A percentile compares a stretch with the other conserved stretches of the same genome.
These are phyloP conservation scores for Acleris holmiana DNA, from an alignment of 2,888 invertebrate genomes.

Conservation along the genomic window DNA sequence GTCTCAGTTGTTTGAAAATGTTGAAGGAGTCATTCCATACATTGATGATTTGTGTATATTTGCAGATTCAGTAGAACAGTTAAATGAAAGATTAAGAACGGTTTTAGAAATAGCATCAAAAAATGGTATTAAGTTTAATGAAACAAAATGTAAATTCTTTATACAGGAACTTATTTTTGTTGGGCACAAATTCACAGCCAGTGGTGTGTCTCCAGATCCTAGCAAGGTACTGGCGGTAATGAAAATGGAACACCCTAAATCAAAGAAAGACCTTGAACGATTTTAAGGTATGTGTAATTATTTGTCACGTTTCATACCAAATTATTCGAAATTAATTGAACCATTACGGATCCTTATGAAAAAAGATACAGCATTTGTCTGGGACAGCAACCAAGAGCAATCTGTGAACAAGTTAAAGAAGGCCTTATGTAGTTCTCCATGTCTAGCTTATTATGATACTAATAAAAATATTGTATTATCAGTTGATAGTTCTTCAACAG, in stretches of 20 bases:
- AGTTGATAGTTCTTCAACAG: constrained; percentile 29
- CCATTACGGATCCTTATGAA: constrained; percentile 28
- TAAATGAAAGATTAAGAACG: constrained; percentile 12
- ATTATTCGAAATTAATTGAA: constrained; percentile 30
- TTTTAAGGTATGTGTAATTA: constrained; percentile 39
- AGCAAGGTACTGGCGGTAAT: constrained; percentile 30
- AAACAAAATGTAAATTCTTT: constrained; percentile 26
- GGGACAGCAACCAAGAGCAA: constrained; percentile 35
- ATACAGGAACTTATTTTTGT: constrained; percentile 22
- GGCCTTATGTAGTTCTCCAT: constrained; percentile 24
- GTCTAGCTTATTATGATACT: constrained; percentile 31
- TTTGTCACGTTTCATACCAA: constrained; percentile 35
- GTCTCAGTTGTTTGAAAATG: constrained; percentile 29
- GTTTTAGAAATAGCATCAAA: constrained; percentile 9
- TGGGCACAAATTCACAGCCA: constrained; percentile 27
- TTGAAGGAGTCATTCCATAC: constrained; percentile 26
- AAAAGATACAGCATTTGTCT: constrained; percentile 29
- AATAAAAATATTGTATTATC: constrained; percentile 25
- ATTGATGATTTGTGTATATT: constrained; percentile 21
- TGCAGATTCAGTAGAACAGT: constrained; percentile 7
- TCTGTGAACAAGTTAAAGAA: constrained; percentile 29
- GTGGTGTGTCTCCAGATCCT: constrained; percentile 31
- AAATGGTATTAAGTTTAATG: constrained; percentile 28
- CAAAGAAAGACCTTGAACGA: constrained; percentile 30
- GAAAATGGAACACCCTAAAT: constrained; percentile 35